Conservation (phyloP, 2,888 invertebrate species). For the Andrena flavipes region DNA sequence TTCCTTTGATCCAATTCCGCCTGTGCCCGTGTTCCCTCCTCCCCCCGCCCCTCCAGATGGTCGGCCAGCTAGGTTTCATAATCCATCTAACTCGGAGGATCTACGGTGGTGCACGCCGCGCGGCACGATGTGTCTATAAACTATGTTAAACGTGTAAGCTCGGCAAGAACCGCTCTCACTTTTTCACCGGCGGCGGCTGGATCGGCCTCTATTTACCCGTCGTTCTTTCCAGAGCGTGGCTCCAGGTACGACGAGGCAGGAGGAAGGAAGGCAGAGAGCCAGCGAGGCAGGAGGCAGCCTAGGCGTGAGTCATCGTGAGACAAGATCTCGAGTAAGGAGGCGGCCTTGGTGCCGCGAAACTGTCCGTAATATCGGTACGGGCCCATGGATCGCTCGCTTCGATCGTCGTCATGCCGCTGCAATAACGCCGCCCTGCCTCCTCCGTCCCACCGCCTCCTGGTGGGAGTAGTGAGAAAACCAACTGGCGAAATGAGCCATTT, state of each 20-base stretch:
- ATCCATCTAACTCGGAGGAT: slow-evolving; percentile 47
- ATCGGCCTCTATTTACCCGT: slow-evolving; percentile 47
- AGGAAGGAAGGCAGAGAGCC: slow-evolving; percentile 67
- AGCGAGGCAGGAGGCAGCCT: slow-evolving; percentile 68
- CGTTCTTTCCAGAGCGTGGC: slow-evolving; percentile 38
- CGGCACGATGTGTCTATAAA: slow-evolving; percentile 58
- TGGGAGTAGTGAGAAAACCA: slow-evolving; percentile 17
- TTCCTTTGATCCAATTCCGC: slow-evolving; percentile 9
- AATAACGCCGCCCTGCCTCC: slow-evolving; percentile 26
- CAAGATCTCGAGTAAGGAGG: slow-evolving; percentile 80
- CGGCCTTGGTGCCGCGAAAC: slow-evolving; percentile 80
- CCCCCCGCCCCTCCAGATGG: background rate
- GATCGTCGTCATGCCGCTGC: slow-evolving; percentile 62
- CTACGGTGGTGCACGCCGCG: slow-evolving; percentile 28
- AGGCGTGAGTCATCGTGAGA: slow-evolving; percentile 76
- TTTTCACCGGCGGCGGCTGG: slow-evolving; percentile 10
- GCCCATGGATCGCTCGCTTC: slow-evolving; percentile 66
- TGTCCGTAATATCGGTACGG: slow-evolving; percentile 77
- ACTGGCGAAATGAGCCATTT: slow-evolving; percentile 20
- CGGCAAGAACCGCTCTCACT: slow-evolving; percentile 51
- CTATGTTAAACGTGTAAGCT: slow-evolving; percentile 57
- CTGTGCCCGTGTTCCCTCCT: slow-evolving; percentile 5
- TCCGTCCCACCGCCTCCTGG: slow-evolving; percentile 5
- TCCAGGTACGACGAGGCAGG: slow-evolving; percentile 13
- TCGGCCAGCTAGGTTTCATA: slow-evolving; percentile 29